Base-by-base conservation (phyloP, 2,113 vertebrate species). In the Phalacrocorax carbo region DNA sequence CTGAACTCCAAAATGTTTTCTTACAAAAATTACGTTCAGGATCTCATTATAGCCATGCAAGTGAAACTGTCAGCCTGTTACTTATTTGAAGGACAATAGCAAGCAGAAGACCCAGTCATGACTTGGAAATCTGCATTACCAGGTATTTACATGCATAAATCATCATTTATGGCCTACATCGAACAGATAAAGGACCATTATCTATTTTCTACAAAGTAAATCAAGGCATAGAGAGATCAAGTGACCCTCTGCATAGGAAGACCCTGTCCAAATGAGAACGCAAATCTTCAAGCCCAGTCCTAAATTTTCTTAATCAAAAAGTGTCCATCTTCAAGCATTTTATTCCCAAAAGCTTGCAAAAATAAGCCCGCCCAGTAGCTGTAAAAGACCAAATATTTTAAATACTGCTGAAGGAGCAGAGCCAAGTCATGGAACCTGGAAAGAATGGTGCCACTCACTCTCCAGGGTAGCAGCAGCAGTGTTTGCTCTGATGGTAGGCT, bases 401-500 rank as follows among this genome's bases (percentile, higher is more conserved):
- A 86, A 38, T 36, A 38, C 26, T 36, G 77, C 36, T 58, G 77
- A 54, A 77, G 29, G 10, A 77, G 51, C 27, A n/a, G 60, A 91
- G 40, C 36, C 38, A 61, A 44, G 40, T 25, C 36, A 44, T 6
- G 34, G 42, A 40, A 19, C 29, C 46, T 55, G 55, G 32, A 77
- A 51, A 49, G 65, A 29, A 62, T 0, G 0, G 30, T 17, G 55
- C 38, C 55, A 5, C 34, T 71, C 7, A 5, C 18, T 48, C 44
- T 23, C 23, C 13, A 2, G 40, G 51, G 40, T 3, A 62, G 72
- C 44, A 61, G 70, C 42, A 62, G 34, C 68, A 60, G 34, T 3
- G 18, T 60, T 55, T 69, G 71, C 52, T 68, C 54, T 22, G 14
- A 46, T 15, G 21, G 25, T 25, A 54, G 44, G 44, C 29, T 64